Evolutionary conservation across 2,888 invertebrate genomes (phyloP).

Genomic region (Marronus borbonicus): DNA sequence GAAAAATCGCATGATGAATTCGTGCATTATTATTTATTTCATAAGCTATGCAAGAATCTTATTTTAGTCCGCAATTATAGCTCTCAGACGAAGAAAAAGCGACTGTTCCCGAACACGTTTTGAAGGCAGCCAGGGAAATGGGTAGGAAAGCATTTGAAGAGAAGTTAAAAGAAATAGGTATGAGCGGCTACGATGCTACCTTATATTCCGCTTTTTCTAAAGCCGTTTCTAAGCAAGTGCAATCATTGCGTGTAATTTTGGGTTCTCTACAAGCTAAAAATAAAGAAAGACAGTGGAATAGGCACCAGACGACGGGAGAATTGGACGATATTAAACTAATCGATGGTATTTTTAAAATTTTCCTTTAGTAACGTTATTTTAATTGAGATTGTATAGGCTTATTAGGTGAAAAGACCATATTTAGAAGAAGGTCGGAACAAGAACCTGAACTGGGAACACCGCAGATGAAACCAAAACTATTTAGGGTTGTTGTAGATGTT

Average conservation of each 20-base stretch:
- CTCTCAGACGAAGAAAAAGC: constrained; percentile 92
- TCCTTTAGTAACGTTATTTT: background rate
- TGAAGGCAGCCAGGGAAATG: constrained; percentile 93
- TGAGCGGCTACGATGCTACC: constrained; percentile 94
- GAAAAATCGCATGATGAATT: no score
- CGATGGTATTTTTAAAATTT: constrained; percentile 77
- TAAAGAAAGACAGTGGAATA: constrained; percentile 94
- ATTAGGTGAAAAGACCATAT: constrained; percentile 94
- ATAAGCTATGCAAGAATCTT: constrained; percentile 53
- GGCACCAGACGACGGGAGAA: constrained; percentile 96
- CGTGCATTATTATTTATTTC: no score
- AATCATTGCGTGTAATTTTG: constrained; percentile 88
- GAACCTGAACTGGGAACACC: constrained; percentile 92
- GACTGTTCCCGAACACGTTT: constrained; percentile 90
- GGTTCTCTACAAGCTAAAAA: constrained; percentile 92
- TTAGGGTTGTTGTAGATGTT: constrained; percentile 91
- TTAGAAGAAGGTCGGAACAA: constrained; percentile 86
- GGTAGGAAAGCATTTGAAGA: constrained; percentile 90
- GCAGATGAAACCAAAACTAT: constrained; percentile 89
- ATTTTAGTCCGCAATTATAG: constrained; percentile 64
- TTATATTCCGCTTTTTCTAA: constrained; percentile 87
- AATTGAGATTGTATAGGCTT: constrained; percentile 73
- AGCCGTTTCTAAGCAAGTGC: constrained; percentile 87
- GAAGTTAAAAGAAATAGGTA: constrained; percentile 90
- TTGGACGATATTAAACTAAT: constrained; percentile 95